Conservation (phyloP, 2,113 vertebrate species). For the Hymenochirus boettgeri region DNA sequence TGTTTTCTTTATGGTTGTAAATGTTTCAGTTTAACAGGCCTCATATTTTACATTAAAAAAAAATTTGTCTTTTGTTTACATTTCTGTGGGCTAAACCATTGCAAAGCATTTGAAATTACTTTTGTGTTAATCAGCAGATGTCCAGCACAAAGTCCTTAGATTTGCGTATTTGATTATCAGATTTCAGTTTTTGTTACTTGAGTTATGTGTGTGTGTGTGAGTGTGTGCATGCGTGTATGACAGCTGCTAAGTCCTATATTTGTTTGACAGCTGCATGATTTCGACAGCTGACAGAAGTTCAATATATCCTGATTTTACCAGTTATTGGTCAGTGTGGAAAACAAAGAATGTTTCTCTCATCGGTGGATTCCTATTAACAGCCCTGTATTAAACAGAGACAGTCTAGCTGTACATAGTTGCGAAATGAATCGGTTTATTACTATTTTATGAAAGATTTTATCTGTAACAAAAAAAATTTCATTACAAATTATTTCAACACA, state of each 20-base stretch:
- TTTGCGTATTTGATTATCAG: constrained; percentile 15
- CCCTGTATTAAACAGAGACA: neutral
- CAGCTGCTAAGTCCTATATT: neutral
- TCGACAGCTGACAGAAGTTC: constrained; percentile 25
- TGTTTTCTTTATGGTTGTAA: no score
- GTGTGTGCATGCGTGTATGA: no score
- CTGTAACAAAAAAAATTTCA: no score
- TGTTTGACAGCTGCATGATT: constrained; percentile 21
- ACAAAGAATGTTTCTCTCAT: constrained; percentile 1
- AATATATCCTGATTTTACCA: constrained; percentile 1
- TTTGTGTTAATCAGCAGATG: constrained; percentile 11
- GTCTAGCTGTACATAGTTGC: neutral
- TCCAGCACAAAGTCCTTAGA: neutral
- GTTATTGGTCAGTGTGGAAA: constrained; percentile 1
- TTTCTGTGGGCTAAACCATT: no score
- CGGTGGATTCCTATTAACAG: constrained; percentile 9
- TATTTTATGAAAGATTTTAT: no score
- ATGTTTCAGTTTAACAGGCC: no score
- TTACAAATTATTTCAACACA: no score
- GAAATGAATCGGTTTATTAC: no score
- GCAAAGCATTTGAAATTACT: neutral
- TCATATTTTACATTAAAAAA: no score
- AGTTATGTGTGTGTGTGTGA: no score
- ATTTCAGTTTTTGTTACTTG: no score
- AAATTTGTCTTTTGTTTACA: no score